Evolutionary conservation across 2,888 invertebrate species (phyloP), one percentile per base, ranked within the genome.

Genomic region (Amphipoea lucens): DNA sequence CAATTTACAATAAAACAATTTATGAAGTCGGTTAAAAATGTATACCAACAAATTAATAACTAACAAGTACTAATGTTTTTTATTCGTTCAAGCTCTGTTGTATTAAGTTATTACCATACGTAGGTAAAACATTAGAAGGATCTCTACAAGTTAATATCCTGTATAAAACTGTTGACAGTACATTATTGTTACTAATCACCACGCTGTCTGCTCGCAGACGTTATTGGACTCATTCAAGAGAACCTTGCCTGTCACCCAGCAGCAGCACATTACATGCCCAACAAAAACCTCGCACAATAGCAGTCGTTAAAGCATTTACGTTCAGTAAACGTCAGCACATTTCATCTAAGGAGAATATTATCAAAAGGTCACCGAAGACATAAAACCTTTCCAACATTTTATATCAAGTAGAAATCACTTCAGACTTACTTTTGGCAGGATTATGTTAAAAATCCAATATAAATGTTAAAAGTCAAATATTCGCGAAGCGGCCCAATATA

Each of bases 361-460:
- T 76, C 57, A 82, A 87, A 87, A 87, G 76, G 86, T 80, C 86
- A 85, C 68, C 54, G 42, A 70, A 76, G 68, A 62, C 67, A 80
- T 85, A 80, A 88, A 84, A 73, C 77, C 77, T 75, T 60, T 72
- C 62, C 36, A 80, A 75, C 73, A 51, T 88, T 83, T 77, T 65
- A 76, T 62, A 76, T 79, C 83, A 83, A 81, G 80, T 77, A 76
- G 79, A 76, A 89, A 82, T 82, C 84, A 82, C 87, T 90, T 82
- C 76, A 74, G 73, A 80, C 86, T 88, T 72, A 81, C 87, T 89
- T 89, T 86, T 42, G 51, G 76, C 81, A 73, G 89, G 93, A 93
- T 94, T 94, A 95, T 94, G 94, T 91, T 91, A 94, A 95, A 93
- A 92, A 91, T 91, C 90, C 93, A 94, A 93, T 94, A 93, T 93